These are phyloP conservation scores for Smutsia temminckii DNA, from an alignment of 2,797 vertebrate genomes.

Conservation along the genomic window DNA sequence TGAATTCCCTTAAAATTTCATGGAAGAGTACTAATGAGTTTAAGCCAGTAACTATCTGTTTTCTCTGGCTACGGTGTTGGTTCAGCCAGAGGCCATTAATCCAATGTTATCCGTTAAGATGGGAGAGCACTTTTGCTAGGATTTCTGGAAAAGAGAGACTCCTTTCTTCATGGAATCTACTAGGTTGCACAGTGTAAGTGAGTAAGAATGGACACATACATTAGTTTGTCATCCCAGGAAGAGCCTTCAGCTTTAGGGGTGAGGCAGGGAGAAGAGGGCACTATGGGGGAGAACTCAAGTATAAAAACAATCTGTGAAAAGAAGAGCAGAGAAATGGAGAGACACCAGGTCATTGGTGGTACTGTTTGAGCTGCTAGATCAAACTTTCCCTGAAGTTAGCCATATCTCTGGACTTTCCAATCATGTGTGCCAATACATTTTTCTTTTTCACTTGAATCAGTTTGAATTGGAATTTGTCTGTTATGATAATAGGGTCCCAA, in stretches of 20 bases:
- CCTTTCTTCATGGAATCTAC: not conserved
- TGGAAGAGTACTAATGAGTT: not conserved
- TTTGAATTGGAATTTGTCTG: not conserved
- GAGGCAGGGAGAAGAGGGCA: not conserved
- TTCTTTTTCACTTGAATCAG: not conserved
- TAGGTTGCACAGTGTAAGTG: not conserved
- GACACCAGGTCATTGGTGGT: not conserved
- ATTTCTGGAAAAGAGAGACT: not conserved
- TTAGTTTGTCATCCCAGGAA: not conserved
- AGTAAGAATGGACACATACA: not conserved
- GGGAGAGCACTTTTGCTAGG: not conserved
- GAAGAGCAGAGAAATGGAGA: not conserved
- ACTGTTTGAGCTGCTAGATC: not conserved
- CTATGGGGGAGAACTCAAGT: not conserved
- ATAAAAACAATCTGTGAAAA: not conserved
- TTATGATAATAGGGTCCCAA: not conserved
- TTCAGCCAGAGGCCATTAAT: not conserved
- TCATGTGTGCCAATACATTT: not conserved
- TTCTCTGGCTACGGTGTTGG: not conserved
- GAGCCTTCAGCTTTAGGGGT: not conserved
- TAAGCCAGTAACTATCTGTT: not conserved
- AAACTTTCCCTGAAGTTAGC: not conserved
- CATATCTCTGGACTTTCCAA: not conserved
- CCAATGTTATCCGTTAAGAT: not conserved
- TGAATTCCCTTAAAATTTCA: constrained; percentile 10